Base-by-base conservation (phyloP, 2,113 vertebrate genomes). In the Bucco capensis region DNA sequence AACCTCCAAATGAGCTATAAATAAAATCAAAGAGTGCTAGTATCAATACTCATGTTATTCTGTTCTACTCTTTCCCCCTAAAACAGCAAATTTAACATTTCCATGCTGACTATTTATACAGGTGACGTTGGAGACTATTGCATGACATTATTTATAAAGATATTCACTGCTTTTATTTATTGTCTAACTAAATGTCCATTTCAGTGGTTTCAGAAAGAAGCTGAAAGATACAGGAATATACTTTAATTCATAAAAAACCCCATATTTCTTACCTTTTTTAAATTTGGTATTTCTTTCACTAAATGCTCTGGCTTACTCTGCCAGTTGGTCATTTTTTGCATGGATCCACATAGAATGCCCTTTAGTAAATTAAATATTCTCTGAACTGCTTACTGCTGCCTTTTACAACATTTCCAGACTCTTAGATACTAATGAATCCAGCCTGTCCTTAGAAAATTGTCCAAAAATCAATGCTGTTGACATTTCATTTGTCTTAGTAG, bases 281-380 rank as follows among this genome's bases (percentile, higher is more conserved):
- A 5, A 40, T 27, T 62, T 81, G 12, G 2, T 71, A 23, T 74
- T 86, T 83, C 8, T 46, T 86, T 71, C 31, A 87, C 16, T 78
- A 77, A 77, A 64, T 81, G 53, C 9, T 83, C 31, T 87, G 31
- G 18, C 31, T 86, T 71, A 66, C 22, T 67, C 17, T 53, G 27
- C 35, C 40, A 81, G 31, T 37, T 87, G 35, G 83, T 80, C 11
- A 23, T 76, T 86, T 92, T n/a, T 88, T 79, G 8, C 53, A 80
- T 10, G 46, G 79, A 94, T 69, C n/a, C 40, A 62, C 3, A 7
- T 19, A 24, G n/a, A 80, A 47, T 56, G 56, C 27, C 75, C 60
- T 91, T 85, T 71, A 57, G 56, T 61, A 90, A 88, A 95, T 74
- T 44, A 85, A 89, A 85, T 82, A 73, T 83, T 92, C 67, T 91